phyloP scores from a whole-genome alignment of 2,797 vertebrate genomes.

The Macrochelys suwanniensis region DNA sequence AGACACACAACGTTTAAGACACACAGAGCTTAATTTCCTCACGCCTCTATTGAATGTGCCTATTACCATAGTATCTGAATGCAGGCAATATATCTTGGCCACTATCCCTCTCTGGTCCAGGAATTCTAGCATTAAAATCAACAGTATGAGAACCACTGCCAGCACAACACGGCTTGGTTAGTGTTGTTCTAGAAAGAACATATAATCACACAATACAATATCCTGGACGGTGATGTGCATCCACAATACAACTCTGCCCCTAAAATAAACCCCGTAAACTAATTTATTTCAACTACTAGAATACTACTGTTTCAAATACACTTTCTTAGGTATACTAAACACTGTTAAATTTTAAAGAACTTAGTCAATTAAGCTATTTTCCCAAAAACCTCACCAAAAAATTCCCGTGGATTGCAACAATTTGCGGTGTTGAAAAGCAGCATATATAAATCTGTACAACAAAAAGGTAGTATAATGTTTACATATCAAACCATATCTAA shows the following conservation, averaged over 20 bases:
- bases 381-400: background rate
- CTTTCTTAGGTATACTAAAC: background rate
- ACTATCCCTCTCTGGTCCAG: background rate
- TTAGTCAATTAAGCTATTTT: background rate
- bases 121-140: background rate
- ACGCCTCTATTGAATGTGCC: background rate
- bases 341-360: background rate
- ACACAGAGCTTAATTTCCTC: background rate
- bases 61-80: background rate
- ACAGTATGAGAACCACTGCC: background rate
- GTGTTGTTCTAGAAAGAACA: background rate
- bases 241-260: background rate
- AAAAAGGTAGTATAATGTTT: background rate
- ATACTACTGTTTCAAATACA: background rate
- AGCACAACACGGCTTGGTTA: background rate
- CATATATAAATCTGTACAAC: background rate
- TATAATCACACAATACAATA: background rate
- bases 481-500: background rate
- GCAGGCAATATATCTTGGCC: background rate
- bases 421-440: background rate
- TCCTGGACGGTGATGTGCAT: background rate
- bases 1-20: background rate
- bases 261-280: background rate
- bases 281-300: background rate
- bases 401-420: background rate